Evolutionary conservation across 2,797 vertebrate species (phyloP).

Genomic region (Bufotes viridis): DNA sequence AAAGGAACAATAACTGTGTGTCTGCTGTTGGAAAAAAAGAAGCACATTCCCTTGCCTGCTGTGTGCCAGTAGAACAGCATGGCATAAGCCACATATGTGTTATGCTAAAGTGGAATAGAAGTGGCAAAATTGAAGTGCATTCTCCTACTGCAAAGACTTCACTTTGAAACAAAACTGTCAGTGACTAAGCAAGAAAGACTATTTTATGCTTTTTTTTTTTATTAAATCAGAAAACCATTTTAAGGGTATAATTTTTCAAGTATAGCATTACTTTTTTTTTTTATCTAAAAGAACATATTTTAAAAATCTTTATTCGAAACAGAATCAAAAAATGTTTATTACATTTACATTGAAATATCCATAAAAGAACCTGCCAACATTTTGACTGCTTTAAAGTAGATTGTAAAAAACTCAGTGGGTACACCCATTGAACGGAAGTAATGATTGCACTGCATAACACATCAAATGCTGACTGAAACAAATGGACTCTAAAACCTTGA

Average conservation of each 20-base stretch:
- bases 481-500: background rate
- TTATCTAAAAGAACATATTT: background rate
- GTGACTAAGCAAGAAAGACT: too few species aligned
- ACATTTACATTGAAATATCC: background rate
- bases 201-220: too few species aligned
- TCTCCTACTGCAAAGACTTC: too few species aligned
- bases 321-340: background rate
- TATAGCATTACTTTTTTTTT: background rate
- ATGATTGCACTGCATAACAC: background rate
- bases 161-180: too few species aligned
- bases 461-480: background rate
- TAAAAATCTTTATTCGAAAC: background rate
- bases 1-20: too few species aligned
- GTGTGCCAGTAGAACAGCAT: too few species aligned
- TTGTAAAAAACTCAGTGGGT: constrained; percentile 11
- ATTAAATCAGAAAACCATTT: too few species aligned
- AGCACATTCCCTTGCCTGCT: too few species aligned
- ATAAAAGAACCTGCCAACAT: background rate
- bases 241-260: background rate
- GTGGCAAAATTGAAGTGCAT: too few species aligned
- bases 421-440: background rate
- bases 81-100: too few species aligned
- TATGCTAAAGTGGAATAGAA: too few species aligned
- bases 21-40: too few species aligned
- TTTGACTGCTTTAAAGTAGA: background rate